Base-by-base conservation (phyloP, 2,888 invertebrate species). In the Cheiracanthium punctorium region DNA sequence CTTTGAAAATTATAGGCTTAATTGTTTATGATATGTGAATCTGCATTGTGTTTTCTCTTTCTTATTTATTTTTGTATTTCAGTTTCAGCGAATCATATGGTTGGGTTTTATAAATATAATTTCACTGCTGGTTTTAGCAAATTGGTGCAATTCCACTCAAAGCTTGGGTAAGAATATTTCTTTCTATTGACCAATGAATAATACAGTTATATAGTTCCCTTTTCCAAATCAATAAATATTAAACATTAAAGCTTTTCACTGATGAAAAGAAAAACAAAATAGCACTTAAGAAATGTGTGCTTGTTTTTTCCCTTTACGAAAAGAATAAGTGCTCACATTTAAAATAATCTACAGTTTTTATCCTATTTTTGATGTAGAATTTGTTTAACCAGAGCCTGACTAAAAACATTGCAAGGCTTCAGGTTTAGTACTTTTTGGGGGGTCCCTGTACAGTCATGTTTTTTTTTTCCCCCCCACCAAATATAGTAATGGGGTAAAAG, bases 71-170 rank as follows among this genome's bases (percentile, higher is more conserved):
- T 58, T 24, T 29, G 14, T 76, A 37, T 65, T 72, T 48, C 43
- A 87, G 87, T 87, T 87, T 43, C 81, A 77, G 70, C 29, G 87
- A 69, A 88, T 88, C 43, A 65, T 80, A 33, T 84, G 82, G 84
- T 67, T 88, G 14, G 80, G 80, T 17, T 20, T 76, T 48, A n/a
- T 84, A n/a, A 80, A 88, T 73, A 52, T 80, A 17, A 64, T 69
- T n/a, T 88, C 84, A 30, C 24, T 82, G 29, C 33, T 80, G 29
- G 33, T 88, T 28, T 80, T 88, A 33, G 41, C 80, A 58, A 80
- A 65, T 24, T 88, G 88, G 88, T 88, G 84, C 30, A 80, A 76
- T 69, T 17, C 71, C 12, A 80, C 84, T 30, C 52, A 72, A 41
- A 88, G 88, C 80, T 69, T 88, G 69, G 84, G 88, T 88, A 69